Base-by-base conservation (phyloP, 2,113 vertebrate species). In the Hiodon alosoides region DNA sequence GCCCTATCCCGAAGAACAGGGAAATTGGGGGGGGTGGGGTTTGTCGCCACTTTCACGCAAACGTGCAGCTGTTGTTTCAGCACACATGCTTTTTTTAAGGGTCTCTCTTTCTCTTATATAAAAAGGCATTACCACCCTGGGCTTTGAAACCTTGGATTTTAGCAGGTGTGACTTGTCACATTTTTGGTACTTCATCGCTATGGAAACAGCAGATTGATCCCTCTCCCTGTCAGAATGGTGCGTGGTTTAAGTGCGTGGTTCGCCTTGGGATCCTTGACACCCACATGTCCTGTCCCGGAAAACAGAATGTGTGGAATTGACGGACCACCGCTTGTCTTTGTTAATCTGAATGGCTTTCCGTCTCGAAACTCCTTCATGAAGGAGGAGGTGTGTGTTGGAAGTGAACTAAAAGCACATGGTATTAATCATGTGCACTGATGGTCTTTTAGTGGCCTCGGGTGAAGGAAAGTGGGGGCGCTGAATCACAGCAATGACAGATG, bases 121-220 rank as follows among this genome's bases (percentile, higher is more conserved):
- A 48, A 48, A 60, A 59, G 10, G 47, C 48, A 13, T 31, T 47
- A 7, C 59, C 16, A 48, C 47, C 13, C 47, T 48, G 8, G 46
- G 46, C 47, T 71, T 71, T 71, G 57, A 60, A 71, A 55, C 61
- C 3, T 16, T 11, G 68, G 6, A 0, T 72, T 13, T 31, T 8
- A 53, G 47, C 10, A n/a, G 70, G 55, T 59, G 57, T 50, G 17
- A 17, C 59, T 31, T 51, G 7, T 46, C 70, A 50, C 57, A 16
- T 31, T 73, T 65, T 53, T 53, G 60, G 9, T 53, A 31, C 48
- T 65, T 47, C 11, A 48, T 53, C 61, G 17, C 60, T 51, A 73
- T 46, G 60, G 60, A 73, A 73, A 73, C 16, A 14, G 9, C 51
- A 54, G 53, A 53, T 31, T 51, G 59, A n/a, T 70, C 69, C 52